phyloP scores from a whole-genome alignment of 2,113 vertebrate species.

The Addax nasomaculatus region DNA sequence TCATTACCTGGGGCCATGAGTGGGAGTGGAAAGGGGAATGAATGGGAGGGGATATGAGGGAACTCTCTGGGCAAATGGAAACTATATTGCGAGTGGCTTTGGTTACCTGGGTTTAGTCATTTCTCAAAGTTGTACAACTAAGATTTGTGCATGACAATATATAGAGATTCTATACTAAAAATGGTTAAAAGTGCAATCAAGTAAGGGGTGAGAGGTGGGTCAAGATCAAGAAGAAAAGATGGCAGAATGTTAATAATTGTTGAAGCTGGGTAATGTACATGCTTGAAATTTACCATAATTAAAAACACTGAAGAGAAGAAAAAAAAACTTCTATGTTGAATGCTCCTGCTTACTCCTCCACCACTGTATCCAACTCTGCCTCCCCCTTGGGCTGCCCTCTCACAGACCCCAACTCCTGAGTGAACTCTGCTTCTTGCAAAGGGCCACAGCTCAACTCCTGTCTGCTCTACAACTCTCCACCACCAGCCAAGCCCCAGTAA shows the following conservation, averaged over 20 bases:
- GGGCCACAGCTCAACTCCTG: neutral
- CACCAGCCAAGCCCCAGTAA: neutral
- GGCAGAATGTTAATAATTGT: neutral
- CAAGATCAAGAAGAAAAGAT: neutral
- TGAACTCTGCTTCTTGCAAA: neutral
- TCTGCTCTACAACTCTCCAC: neutral
- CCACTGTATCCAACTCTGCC: neutral
- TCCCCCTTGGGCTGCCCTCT: neutral
- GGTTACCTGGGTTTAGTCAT: neutral
- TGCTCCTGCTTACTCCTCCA: neutral
- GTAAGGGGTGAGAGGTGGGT: neutral
- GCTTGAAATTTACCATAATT: conserved; percentile 5
- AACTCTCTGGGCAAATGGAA: neutral
- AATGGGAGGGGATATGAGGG: neutral
- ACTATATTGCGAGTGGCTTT: neutral
- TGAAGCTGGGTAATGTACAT: neutral
- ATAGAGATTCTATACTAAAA: neutral
- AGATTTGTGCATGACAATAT: neutral
- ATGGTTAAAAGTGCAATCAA: neutral
- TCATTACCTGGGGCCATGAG: neutral
- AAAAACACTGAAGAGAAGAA: neutral
- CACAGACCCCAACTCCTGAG: neutral
- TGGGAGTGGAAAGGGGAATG: neutral
- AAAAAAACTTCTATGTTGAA: neutral
- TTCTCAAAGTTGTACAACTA: neutral